Conservation (phyloP, 2,888 invertebrate species). For the Sinodicranocentrus sp. region DNA sequence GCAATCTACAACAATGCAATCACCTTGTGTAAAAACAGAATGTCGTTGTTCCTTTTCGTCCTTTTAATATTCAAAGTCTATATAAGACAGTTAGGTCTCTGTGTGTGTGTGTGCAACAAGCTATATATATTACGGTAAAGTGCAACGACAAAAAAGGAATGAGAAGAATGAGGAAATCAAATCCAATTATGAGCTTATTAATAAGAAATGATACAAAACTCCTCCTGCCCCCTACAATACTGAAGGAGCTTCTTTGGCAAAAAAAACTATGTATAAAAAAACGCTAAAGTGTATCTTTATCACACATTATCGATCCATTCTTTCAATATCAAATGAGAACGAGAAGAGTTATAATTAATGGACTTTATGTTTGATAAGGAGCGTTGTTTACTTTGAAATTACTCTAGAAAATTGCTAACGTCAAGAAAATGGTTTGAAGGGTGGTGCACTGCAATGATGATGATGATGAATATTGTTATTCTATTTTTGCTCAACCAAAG, state of each 20-base stretch:
- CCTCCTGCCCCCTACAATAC: too few species aligned
- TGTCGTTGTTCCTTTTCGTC: too few species aligned
- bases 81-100: too few species aligned
- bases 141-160: slow-evolving; percentile 52
- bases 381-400: neutral
- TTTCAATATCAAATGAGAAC: too few species aligned
- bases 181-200: slow-evolving; percentile 57
- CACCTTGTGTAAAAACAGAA: neutral
- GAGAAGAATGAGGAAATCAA: slow-evolving; percentile 64
- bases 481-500: too few species aligned
- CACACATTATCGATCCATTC: too few species aligned
- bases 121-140: neutral
- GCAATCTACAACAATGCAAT: slow-evolving; percentile 11
- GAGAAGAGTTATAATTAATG: slow-evolving; percentile 25
- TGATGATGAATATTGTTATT: too few species aligned
- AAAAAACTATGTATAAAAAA: too few species aligned
- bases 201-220: slow-evolving; percentile 16
- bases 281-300: too few species aligned
- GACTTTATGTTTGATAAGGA: neutral
- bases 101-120: neutral
- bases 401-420: slow-evolving; percentile 6
- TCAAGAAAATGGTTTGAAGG: slow-evolving; percentile 15
- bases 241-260: too few species aligned
- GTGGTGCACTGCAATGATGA: neutral
- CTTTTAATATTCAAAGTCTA: too few species aligned